Percentiles rank a stretch among this genome's conserved stretches.
Conservation (phyloP, 2,113 vertebrate genomes). For the Sinocyclocheilus grahami region DNA sequence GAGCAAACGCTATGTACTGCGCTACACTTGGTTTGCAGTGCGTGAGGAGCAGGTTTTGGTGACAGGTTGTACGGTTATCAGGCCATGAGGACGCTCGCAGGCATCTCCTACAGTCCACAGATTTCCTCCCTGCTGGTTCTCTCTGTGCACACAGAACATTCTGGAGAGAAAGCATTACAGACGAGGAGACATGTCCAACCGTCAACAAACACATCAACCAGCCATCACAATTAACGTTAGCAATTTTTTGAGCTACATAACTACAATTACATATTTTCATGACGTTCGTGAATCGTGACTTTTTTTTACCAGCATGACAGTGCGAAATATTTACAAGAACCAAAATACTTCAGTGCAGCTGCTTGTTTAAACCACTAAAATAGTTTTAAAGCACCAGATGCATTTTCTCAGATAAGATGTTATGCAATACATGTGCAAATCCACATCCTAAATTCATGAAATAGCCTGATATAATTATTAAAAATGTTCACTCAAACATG, state of each 20-base stretch:
- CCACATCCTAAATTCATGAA: not conserved
- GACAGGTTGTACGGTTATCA: slow-evolving; percentile 45
- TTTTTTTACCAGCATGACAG: not conserved
- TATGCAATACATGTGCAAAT: not conserved
- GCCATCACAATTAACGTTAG: not conserved
- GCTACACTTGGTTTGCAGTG: not conserved
- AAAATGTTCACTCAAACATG: not conserved
- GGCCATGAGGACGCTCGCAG: slow-evolving; percentile 47
- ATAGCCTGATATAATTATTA: not conserved
- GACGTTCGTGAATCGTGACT: not conserved
- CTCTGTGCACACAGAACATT: slow-evolving; percentile 24
- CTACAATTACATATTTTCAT: not conserved
- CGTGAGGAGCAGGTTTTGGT: slow-evolving; percentile 31
- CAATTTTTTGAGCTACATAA: not conserved
- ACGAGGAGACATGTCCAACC: not conserved
- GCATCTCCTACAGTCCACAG: slow-evolving; percentile 42
- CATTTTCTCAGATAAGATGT: not conserved
- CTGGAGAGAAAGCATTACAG: not conserved
- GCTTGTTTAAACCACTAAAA: slow-evolving; percentile 7
- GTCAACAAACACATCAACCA: not conserved
- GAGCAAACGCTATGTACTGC: slow-evolving; percentile 1
- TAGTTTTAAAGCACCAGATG: not conserved
- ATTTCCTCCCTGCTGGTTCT: slow-evolving; percentile 31
- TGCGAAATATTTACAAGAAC: not conserved
- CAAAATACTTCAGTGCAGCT: not conserved